Percentiles rank a stretch among this genome's conserved stretches.
Evolutionary conservation across 2,113 vertebrate species (phyloP).

Genomic region (Marmota monax): DNA sequence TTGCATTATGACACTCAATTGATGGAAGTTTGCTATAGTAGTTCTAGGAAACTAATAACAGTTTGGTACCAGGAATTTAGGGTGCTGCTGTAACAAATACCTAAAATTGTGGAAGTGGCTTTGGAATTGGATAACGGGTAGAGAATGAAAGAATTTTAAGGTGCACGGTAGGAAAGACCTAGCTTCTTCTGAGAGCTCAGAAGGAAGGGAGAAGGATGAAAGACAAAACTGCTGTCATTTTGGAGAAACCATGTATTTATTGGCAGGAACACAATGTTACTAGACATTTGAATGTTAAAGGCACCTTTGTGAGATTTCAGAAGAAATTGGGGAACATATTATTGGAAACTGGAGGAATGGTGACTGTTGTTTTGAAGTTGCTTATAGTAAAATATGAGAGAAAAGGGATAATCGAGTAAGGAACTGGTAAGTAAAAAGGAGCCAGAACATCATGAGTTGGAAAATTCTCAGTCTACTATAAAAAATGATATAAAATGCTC

Average conservation of each 20-base stretch:
- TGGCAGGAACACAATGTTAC: background rate
- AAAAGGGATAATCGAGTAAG: conserved; percentile 30
- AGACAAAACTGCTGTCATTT: background rate
- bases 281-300: conserved; percentile 6
- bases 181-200: background rate
- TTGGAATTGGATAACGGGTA: background rate
- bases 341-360: background rate
- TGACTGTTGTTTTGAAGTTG: background rate
- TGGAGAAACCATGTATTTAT: background rate
- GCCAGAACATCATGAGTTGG: conserved; percentile 4
- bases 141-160: background rate
- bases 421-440: background rate
- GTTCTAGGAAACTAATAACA: background rate
- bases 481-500: background rate
- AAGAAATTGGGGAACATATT: background rate
- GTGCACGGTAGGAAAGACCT: background rate
- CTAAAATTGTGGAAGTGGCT: background rate
- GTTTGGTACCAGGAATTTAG: background rate
- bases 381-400: background rate
- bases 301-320: conserved; percentile 14
- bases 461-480: background rate
- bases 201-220: background rate
- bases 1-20: background rate
- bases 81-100: background rate
- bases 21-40: background rate